These are phyloP conservation scores for Spheniscus humboldti DNA, from an alignment of 2,797 vertebrate genomes.

Conservation along the genomic window DNA sequence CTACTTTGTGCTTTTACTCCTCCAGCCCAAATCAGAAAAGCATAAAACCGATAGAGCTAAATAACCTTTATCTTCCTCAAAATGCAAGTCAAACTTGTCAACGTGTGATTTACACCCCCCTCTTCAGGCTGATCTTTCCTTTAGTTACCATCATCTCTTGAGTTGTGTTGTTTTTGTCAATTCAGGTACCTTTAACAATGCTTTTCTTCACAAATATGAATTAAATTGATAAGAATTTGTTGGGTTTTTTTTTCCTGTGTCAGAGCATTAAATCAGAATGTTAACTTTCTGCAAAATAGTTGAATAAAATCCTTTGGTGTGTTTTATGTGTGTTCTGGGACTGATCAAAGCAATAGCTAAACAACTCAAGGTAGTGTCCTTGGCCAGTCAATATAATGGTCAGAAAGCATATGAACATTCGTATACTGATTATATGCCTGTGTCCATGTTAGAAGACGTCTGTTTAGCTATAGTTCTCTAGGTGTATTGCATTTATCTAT, in stretches of 20 bases:
- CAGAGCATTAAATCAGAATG: neutral
- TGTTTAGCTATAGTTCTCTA: neutral
- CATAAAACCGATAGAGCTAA: neutral
- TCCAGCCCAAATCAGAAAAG: neutral
- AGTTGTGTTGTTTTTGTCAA: neutral
- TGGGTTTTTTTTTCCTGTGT: neutral
- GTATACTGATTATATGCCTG: rapidly evolving
- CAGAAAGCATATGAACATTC: neutral
- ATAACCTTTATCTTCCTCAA: neutral
- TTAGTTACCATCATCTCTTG: neutral
- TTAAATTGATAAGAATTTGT: neutral
- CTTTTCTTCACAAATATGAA: neutral
- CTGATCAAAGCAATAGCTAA: neutral
- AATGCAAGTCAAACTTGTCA: neutral
- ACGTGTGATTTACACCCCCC: neutral
- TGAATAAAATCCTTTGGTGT: neutral
- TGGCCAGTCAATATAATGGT: neutral
- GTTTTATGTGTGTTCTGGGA: neutral
- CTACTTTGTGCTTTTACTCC: neutral
- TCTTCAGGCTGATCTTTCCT: neutral
- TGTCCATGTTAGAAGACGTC: neutral
- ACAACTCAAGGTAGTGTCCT: neutral
- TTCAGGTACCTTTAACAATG: neutral
- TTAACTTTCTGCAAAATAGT: neutral
- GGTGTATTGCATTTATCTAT: neutral